These are phyloP conservation scores for Seriola aureovittata DNA, from an alignment of 2,113 vertebrate species.

Conservation along the genomic window DNA sequence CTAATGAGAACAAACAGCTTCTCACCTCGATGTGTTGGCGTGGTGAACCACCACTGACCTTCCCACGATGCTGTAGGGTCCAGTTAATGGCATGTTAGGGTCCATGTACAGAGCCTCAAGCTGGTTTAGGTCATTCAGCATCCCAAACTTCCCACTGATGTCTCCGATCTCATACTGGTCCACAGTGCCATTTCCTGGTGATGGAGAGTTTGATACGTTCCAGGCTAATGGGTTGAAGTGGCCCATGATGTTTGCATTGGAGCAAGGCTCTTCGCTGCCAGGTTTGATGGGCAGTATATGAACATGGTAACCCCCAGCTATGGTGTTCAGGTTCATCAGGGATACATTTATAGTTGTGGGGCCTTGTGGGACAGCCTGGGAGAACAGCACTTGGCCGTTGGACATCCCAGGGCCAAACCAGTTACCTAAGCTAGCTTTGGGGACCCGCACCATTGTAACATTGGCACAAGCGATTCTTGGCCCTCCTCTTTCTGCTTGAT, in stretches of 20 bases:
- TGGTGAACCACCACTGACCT: conserved; percentile 86
- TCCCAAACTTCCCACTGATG: conserved; percentile 86
- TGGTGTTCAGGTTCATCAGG: conserved; percentile 68
- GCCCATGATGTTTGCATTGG: conserved; percentile 77
- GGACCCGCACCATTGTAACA: conserved; percentile 72
- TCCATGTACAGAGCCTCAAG: conserved; percentile 67
- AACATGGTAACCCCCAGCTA: conserved; percentile 83
- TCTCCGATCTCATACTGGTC: conserved; percentile 88
- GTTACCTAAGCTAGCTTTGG: conserved; percentile 51
- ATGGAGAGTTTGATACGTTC: conserved; percentile 73
- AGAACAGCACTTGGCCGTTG: conserved; percentile 73
- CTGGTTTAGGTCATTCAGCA: conserved; percentile 62
- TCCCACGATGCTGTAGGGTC: conserved; percentile 80
- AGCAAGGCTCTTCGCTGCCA: conserved; percentile 74
- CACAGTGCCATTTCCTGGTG: conserved; percentile 79
- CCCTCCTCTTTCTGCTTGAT: conserved; percentile 61
- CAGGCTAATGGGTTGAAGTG: conserved; percentile 85
- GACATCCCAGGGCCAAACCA: conserved; percentile 79
- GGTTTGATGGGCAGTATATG: conserved; percentile 81
- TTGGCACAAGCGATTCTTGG: conserved; percentile 86
- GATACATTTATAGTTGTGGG: conserved; percentile 77
- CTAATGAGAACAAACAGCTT: background rate
- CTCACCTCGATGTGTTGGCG: conserved; percentile 83
- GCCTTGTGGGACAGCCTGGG: conserved; percentile 76
- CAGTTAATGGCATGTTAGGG: conserved; percentile 80